These are phyloP conservation scores for Sternotherus odoratus DNA, from an alignment of 2,797 vertebrate species.

Conservation along the genomic window DNA sequence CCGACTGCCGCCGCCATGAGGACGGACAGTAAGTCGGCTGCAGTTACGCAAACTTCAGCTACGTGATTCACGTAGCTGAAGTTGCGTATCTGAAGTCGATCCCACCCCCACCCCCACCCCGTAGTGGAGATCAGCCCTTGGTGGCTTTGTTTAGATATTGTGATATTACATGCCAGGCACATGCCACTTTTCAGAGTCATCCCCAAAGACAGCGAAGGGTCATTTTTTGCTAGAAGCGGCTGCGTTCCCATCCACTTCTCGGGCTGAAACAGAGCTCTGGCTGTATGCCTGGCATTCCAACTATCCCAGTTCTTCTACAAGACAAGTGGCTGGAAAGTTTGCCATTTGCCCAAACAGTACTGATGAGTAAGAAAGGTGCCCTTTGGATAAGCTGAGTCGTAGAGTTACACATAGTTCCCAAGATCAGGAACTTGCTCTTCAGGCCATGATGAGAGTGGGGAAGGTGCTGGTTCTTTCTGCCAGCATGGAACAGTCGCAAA, in stretches of 20 bases:
- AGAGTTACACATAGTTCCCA: background rate
- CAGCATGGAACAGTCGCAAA: constrained; percentile 56
- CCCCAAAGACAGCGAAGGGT: background rate
- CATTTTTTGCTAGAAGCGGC: background rate
- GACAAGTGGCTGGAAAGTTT: background rate
- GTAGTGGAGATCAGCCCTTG: too few relatives aligned
- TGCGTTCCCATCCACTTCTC: background rate
- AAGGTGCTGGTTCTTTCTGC: constrained; percentile 68
- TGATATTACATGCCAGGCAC: background rate
- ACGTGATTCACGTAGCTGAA: too few relatives aligned
- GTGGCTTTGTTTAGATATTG: background rate
- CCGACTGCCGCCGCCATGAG: too few relatives aligned
- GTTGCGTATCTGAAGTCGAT: too few relatives aligned
- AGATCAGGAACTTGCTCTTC: constrained; percentile 55
- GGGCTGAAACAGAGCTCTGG: background rate
- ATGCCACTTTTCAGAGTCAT: background rate
- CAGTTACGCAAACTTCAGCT: too few relatives aligned
- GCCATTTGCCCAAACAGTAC: background rate
- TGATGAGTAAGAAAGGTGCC: background rate
- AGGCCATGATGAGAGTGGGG: constrained; percentile 68
- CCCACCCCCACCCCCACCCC: too few relatives aligned
- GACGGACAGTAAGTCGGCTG: too few relatives aligned
- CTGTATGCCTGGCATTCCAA: rapidly evolving
- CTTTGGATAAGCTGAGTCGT: background rate
- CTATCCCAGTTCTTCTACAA: background rate